A percentile compares a stretch with the other conserved stretches of the same genome.
phyloP scores from a whole-genome alignment of 2,888 invertebrate species.

The Minunthozetes semirufus region DNA sequence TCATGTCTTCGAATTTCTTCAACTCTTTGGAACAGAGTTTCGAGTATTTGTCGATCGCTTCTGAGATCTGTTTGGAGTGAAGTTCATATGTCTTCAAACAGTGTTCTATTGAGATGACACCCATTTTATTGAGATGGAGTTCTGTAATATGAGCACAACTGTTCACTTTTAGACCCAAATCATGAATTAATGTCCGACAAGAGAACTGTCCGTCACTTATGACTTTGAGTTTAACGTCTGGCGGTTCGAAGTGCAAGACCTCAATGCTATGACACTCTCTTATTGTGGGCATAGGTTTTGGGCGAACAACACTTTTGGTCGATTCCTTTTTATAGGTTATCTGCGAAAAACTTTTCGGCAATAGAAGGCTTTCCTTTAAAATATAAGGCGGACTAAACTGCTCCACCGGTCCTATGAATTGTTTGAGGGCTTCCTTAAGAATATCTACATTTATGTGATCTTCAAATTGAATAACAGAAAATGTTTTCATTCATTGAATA shows the following conservation, averaged over 20 bases:
- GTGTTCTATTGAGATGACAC: not conserved
- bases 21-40: slow-evolving; percentile 11
- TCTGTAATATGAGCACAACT: slow-evolving; percentile 19
- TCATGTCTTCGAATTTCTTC: not conserved
- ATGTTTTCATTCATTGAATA: not conserved
- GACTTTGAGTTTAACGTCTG: not conserved
- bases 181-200: slow-evolving; percentile 29
- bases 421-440: not conserved
- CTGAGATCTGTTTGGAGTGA: slow-evolving; percentile 18
- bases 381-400: not conserved
- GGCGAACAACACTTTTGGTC: not conserved
- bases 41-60: slow-evolving; percentile 24
- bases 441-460: slow-evolving; percentile 10
- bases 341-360: not conserved
- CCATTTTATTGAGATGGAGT: slow-evolving; percentile 3
- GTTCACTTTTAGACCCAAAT: slow-evolving; percentile 21
- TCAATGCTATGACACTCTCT: slow-evolving; percentile 24
- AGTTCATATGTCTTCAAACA: slow-evolving; percentile 31
- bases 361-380: not conserved
- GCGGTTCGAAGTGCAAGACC: not conserved
- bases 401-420: not conserved
- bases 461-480: not conserved
- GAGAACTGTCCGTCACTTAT: slow-evolving; percentile 26
- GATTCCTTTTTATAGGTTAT: not conserved
- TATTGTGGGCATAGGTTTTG: slow-evolving; percentile 11